Conservation (phyloP, 2,888 invertebrate species). For the Heliconius aoede region DNA sequence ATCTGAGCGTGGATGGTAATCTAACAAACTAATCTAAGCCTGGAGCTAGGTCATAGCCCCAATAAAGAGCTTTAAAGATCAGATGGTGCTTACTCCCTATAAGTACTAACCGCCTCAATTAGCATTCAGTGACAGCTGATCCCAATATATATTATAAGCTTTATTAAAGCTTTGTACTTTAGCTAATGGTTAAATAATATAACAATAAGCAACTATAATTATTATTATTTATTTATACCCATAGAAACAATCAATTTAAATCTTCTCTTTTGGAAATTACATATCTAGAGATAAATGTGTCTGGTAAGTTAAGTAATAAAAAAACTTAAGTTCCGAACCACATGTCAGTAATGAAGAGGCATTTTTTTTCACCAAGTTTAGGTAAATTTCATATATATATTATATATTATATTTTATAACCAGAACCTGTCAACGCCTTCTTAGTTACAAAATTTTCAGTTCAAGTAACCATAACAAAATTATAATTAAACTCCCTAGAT, state of each 20-base stretch:
- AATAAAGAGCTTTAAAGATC: not conserved
- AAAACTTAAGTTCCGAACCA: too few relatives aligned
- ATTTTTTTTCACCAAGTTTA: not conserved
- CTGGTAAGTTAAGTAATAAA: too few relatives aligned
- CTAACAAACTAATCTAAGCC: not conserved
- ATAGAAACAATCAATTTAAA: too few relatives aligned
- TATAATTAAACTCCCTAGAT: conserved; percentile 7
- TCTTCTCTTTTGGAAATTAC: too few relatives aligned
- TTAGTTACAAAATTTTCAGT: not conserved
- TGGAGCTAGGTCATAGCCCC: not conserved
- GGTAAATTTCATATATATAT: too few relatives aligned
- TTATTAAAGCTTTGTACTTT: not conserved
- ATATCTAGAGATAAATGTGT: too few relatives aligned
- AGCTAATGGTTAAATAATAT: not conserved
- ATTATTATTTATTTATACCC: too few relatives aligned
- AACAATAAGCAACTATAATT: too few relatives aligned
- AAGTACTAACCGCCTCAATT: not conserved
- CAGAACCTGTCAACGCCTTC: not conserved
- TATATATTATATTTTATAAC: too few relatives aligned
- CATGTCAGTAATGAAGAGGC: too few relatives aligned
- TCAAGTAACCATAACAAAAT: not conserved
- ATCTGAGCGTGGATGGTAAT: too few relatives aligned
- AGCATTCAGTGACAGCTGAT: not conserved
- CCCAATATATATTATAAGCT: not conserved
- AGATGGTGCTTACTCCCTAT: not conserved